Percentiles rank a stretch among this genome's conserved stretches.
phyloP scores from a whole-genome alignment of 2,888 invertebrate genomes.

The Sinodicranocentrus sp. region DNA sequence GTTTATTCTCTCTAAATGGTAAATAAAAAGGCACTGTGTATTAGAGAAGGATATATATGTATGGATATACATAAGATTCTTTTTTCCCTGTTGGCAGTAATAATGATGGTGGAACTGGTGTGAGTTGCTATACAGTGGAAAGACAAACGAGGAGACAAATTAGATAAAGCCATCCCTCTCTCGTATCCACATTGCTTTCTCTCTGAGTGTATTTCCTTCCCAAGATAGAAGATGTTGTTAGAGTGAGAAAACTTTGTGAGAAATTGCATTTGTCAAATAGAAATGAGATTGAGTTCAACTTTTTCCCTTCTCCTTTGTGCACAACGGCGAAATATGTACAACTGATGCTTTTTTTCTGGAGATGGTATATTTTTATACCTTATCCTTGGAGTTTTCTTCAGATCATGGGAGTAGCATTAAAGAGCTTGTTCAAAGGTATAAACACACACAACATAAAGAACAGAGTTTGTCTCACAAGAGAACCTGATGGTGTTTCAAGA shows the following conservation, averaged over 20 bases:
- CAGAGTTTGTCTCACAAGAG: not conserved
- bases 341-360: not conserved
- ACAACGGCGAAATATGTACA: not conserved
- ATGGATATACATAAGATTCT: no score
- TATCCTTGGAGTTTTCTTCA: no score
- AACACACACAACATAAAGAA: not conserved
- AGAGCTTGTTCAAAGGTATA: no score
- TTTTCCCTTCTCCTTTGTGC: constrained; percentile 48
- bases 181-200: not conserved
- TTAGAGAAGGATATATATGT: no score
- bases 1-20: no score
- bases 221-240: constrained; percentile 65
- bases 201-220: no score
- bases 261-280: constrained; percentile 76
- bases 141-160: constrained; percentile 74
- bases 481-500: not conserved
- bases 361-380: not conserved
- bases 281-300: constrained; percentile 75
- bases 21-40: no score
- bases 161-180: constrained; percentile 71
- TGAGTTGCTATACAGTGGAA: constrained; percentile 10
- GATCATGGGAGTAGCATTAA: no score
- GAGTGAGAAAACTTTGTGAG: constrained; percentile 69
- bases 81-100: no score
- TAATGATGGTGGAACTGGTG: constrained; percentile 18